Base-by-base conservation (phyloP, 1,140 invertebrate species). In the Agrilus planipennis region DNA sequence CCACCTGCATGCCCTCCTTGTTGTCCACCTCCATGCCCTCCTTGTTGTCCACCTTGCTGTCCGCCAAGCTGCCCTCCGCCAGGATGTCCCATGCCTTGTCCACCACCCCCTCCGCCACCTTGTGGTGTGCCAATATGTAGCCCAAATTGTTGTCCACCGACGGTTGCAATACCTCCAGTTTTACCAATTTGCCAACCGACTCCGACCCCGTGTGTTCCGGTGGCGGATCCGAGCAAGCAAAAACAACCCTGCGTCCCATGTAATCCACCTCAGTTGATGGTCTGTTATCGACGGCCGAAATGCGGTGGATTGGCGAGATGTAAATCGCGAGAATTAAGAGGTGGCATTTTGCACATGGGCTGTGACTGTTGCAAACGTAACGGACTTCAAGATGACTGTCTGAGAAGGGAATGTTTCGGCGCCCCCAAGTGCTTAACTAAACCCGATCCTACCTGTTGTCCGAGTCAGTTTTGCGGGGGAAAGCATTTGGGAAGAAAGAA, bases 291-390 rank as follows among this genome's bases (percentile, higher is more conserved):
- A 27, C 47, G 49, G 39, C 51, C 52, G 2, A 46, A 51, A 31
- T 21, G 12, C 3, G 31, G 28, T 12, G n/a, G 25, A 14, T 41
- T 40, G 27, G 58, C 54, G 16, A 50, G 59, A 43, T 61, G 63
- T 37, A 77, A 75, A 47, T 81, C 75, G 51, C 71, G 71, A n/a
- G 78, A 84, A 46, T 58, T 84, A 34, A 70, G 79, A 4, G 68
- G 65, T 15, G 72, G 79, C 28, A 66, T 76, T 34, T 68, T 81
- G 53, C 72, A 79, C 45, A 73, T 72, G 39, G 73, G 72, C 38
- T 84, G 81, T 48, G 73, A 81, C 42, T 85, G 81, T 50, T 75
- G 79, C 32, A 79, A 75, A 49, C 69, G 77, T n/a, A 83, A 84
- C 59, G 81, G 81, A 1, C 59, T 84, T 4, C 81, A 84, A 57